Conservation (phyloP, 2,888 invertebrate genomes). For the Lamellibrachia satsuma region DNA sequence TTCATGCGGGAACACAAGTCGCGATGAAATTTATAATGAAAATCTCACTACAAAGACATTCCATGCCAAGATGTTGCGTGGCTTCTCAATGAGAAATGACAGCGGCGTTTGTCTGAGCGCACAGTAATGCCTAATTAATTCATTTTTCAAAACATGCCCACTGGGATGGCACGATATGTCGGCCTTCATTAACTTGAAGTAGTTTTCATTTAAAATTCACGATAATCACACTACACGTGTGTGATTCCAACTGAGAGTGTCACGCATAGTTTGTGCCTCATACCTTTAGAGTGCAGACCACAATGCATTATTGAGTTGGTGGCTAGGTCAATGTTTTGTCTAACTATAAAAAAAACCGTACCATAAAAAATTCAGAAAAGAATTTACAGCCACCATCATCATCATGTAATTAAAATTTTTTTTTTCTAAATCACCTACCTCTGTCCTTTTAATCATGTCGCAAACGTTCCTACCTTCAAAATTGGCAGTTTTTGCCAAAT, state of each 20-base stretch:
- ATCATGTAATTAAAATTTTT: no score
- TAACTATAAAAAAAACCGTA: no score
- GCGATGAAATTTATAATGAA: neutral
- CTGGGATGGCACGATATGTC: neutral
- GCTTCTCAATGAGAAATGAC: neutral
- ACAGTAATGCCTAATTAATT: neutral
- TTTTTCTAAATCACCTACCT: no score
- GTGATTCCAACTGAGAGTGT: neutral
- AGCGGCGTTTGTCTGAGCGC: neutral
- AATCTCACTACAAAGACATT: neutral
- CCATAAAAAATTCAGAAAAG: no score
- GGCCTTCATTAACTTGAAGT: neutral
- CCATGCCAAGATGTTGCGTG: neutral
- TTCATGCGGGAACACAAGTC: neutral
- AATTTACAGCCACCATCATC: no score
- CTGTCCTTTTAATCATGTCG: no score
- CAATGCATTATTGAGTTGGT: no score
- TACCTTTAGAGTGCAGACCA: neutral
- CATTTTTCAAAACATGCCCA: neutral
- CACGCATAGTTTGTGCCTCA: neutral
- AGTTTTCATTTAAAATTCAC: neutral
- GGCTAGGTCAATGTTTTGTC: no score
- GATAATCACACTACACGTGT: neutral
- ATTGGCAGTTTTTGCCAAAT: no score
- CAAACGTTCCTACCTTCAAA: no score